Evolutionary conservation across 2,888 invertebrate genomes (phyloP).

Genomic region (Drosophila hamatofila): DNA sequence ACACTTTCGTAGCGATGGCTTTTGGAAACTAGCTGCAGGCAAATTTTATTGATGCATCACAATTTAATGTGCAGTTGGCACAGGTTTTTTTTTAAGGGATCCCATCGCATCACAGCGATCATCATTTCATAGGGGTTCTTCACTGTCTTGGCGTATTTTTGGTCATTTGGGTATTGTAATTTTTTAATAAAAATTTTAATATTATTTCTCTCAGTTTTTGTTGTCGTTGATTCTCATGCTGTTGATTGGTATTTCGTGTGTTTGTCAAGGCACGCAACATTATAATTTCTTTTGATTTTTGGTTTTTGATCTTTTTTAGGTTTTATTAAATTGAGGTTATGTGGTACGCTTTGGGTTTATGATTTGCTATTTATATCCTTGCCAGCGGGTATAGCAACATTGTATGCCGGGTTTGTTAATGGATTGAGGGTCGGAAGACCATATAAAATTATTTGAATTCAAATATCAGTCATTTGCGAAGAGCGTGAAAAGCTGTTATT

Average conservation of each 20-base stretch:
- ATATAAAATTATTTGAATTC: background rate
- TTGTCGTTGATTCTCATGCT: conserved; percentile 65
- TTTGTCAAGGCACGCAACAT: conserved; percentile 75
- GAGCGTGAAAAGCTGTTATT: background rate
- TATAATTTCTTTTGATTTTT: conserved; percentile 18
- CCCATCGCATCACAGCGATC: conserved; percentile 39
- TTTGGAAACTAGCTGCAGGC: conserved; percentile 81
- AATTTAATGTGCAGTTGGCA: conserved; percentile 76
- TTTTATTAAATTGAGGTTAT: conserved; percentile 45
- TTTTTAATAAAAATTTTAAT: conserved; percentile 76
- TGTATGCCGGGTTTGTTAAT: conserved; percentile 26
- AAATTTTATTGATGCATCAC: conserved; percentile 82
- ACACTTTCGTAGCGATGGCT: conserved; percentile 84
- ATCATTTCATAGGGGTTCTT: conserved; percentile 61
- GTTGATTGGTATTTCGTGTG: conserved; percentile 72
- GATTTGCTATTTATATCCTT: conserved; percentile 32
- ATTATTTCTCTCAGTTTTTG: conserved; percentile 28
- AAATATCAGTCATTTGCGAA: background rate
- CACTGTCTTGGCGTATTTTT: conserved; percentile 13
- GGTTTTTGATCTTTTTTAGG: conserved; percentile 1
- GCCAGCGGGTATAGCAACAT: conserved; percentile 26
- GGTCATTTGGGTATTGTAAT: conserved; percentile 63
- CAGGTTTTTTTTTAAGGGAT: conserved; percentile 46
- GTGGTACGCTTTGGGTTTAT: conserved; percentile 17
- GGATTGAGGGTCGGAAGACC: background rate